Conservation (phyloP, 2,797 vertebrate species). For the Pangasius sanitwongsei region DNA sequence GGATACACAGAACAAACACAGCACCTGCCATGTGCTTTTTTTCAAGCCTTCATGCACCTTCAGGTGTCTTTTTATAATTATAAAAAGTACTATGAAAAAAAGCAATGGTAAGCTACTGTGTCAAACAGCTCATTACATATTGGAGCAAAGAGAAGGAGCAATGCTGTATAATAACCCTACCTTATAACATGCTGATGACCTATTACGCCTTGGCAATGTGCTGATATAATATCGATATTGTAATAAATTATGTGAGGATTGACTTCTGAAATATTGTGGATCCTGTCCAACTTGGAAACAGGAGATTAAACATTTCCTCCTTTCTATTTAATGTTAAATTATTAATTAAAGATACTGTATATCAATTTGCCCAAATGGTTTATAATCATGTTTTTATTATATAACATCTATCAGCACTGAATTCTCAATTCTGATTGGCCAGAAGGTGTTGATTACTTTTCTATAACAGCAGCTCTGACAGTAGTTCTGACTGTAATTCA, state of each 20-base stretch:
- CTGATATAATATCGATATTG: not conserved
- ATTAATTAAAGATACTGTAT: not conserved
- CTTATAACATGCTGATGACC: not conserved
- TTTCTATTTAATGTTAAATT: not conserved
- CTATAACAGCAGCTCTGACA: not conserved
- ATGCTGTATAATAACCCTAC: too few relatives aligned
- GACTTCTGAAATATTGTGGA: not conserved
- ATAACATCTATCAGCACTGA: not conserved
- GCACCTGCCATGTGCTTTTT: conserved; percentile 15
- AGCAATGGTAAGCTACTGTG: not conserved
- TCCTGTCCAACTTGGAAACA: not conserved
- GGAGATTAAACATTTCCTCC: not conserved
- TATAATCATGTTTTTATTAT: not conserved
- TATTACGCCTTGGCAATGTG: not conserved
- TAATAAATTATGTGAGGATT: not conserved
- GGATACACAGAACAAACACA: not conserved
- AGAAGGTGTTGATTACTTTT: not conserved
- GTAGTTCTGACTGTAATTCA: not conserved
- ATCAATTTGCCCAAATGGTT: not conserved
- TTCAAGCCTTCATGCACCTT: not conserved
- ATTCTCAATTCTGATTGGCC: not conserved
- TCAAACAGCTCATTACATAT: not conserved
- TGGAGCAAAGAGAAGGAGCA: not conserved
- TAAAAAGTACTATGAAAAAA: not conserved
- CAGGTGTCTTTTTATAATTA: not conserved